Conservation (phyloP, 2,113 vertebrate species). For the Callipepla squamata region DNA sequence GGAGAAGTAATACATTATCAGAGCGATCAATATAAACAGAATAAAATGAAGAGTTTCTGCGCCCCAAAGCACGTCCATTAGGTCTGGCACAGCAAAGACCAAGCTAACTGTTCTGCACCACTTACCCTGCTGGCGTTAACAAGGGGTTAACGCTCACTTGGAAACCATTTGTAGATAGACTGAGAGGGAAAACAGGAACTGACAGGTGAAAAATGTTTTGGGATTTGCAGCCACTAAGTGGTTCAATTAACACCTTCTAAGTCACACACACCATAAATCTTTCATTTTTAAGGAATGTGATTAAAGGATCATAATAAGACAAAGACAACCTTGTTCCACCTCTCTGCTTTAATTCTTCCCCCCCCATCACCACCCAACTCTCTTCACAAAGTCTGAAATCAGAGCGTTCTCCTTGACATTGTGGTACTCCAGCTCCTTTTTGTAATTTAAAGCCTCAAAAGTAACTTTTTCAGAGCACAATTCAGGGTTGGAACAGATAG, state of each 20-base stretch:
- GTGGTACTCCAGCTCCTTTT: not conserved
- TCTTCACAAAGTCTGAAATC: not conserved
- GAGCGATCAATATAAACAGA: not conserved
- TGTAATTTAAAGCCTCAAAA: not conserved
- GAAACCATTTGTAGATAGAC: slow-evolving; percentile 4
- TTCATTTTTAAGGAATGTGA: slow-evolving; percentile 51
- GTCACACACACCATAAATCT: slow-evolving; percentile 33
- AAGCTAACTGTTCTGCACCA: not conserved
- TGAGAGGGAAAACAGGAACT: slow-evolving; percentile 1
- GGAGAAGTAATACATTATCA: not conserved
- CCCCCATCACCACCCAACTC: not conserved
- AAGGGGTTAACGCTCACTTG: slow-evolving; percentile 15
- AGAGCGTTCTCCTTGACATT: not conserved
- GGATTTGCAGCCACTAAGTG: slow-evolving; percentile 47
- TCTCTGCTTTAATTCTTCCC: not conserved
- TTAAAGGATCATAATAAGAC: slow-evolving; percentile 29
- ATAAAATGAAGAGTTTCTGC: not conserved
- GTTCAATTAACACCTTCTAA: slow-evolving; percentile 67
- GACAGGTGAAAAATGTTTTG: slow-evolving; percentile 49
- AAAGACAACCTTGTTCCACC: not conserved
- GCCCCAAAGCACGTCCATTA: not conserved
- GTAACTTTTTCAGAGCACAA: not conserved
- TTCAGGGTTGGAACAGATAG: not conserved
- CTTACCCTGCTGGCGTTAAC: not conserved
- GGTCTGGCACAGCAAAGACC: not conserved